Evolutionary conservation across 64 coral and sea anemone species (phyloP), one percentile per base, ranked within the genome.

Genomic region (Dendrophyllia cribrosa): DNA sequence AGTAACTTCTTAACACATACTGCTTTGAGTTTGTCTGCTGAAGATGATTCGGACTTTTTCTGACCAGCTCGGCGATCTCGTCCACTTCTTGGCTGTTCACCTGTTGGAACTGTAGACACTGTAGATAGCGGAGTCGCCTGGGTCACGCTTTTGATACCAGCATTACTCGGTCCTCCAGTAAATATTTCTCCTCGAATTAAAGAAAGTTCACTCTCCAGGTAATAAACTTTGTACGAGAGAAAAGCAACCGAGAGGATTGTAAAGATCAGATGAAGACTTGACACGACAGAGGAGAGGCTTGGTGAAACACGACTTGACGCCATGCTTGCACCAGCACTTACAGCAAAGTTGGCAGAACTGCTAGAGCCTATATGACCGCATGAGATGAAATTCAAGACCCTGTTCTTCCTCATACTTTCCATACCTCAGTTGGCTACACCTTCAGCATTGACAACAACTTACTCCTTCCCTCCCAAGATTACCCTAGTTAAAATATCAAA

Each of bases 161-260:
- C 14, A 48, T 64, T 5, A n/a, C 26, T 75, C 16, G 12, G 17
- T 75, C 1, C 17, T 51, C 3, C 23, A 61, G 24, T 13, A 6
- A 56, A 63, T 20, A 80, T 45, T 23, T 61, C 25, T 3, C 23
- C 11, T 34, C 77, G 77, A 44, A 80, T 62, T 2, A 2, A 80
- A 34, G 25, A 80, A 26, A 80, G 55, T 44, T 80, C 77, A 59
- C 25, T 80, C 58, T 80, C 77, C 56, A 80, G 25, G 23, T 44
- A 9, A 19, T 63, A 44, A 61, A 80, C 77, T 61, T 80, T 59
- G 51, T 63, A 80, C 25, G 55, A 80, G 1, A 80, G 77, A 43
- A 62, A 15, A 34, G 55, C 58, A 43, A 80, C 25, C 3, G 77
- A 56, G 0, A 44, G 8, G 25, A 80, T 43, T 16, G 77, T 59